A percentile compares a stretch with the other conserved stretches of the same genome.
These are phyloP conservation scores for Knipowitschia caucasica DNA, from an alignment of 2,797 vertebrate genomes.

Conservation along the genomic window DNA sequence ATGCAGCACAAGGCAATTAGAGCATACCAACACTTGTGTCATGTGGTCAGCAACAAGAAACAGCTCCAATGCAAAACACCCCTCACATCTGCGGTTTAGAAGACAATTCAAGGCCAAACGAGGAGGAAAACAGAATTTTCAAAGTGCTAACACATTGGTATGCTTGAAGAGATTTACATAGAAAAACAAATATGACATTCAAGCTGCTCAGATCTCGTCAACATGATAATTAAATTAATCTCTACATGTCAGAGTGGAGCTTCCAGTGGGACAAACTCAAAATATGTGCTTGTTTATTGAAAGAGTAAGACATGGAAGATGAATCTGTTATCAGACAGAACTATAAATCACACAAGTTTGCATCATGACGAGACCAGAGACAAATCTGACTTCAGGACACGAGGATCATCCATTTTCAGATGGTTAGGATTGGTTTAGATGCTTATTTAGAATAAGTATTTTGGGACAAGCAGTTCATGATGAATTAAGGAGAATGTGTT, in stretches of 20 bases:
- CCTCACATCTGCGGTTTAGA: slow-evolving; percentile 30
- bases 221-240: slow-evolving; percentile 64
- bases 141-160: slow-evolving; percentile 61
- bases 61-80: slow-evolving; percentile 27
- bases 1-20: slow-evolving; percentile 32
- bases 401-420: slow-evolving; percentile 1
- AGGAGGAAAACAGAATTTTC: slow-evolving; percentile 54
- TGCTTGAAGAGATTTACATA: slow-evolving; percentile 59
- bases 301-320: slow-evolving; percentile 31
- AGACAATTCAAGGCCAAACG: slow-evolving; percentile 41
- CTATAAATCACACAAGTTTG: slow-evolving; percentile 35
- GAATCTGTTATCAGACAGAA: slow-evolving; percentile 43
- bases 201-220: slow-evolving; percentile 52
- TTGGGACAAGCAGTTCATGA: slow-evolving; percentile 38
- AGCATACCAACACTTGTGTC: slow-evolving; percentile 46
- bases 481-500: slow-evolving; percentile 37
- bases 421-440: slow-evolving; percentile 20
- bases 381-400: slow-evolving; percentile 34
- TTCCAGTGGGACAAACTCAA: slow-evolving; percentile 48
- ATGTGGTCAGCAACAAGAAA: slow-evolving; percentile 46
- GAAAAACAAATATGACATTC: slow-evolving; percentile 58
- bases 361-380: slow-evolving; percentile 33
- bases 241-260: slow-evolving; percentile 32
- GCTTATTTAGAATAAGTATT: neutral
- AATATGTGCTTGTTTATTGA: slow-evolving; percentile 41